These are phyloP conservation scores for Drosophila bifasciata DNA, from an alignment of 1,140 invertebrate genomes.

Conservation along the genomic window DNA sequence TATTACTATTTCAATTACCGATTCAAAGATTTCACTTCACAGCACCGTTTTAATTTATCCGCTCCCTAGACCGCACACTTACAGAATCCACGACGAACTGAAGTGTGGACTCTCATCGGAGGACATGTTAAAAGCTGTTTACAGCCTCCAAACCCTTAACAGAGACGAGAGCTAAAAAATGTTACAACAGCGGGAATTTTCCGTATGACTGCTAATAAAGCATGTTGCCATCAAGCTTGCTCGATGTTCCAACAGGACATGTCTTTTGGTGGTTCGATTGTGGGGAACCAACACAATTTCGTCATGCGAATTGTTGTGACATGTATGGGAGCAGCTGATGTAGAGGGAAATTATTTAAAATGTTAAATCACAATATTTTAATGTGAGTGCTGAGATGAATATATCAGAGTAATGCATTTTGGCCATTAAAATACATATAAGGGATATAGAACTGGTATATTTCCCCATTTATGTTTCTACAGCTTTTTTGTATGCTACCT, in stretches of 20 bases:
- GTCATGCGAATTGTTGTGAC: neutral
- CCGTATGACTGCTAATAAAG: too few species aligned
- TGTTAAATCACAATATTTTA: too few species aligned
- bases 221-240: conserved; percentile 13
- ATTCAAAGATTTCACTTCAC: too few species aligned
- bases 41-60: conserved; percentile 5
- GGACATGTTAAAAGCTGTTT: conserved; percentile 11
- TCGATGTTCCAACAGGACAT: neutral
- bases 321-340: too few species aligned
- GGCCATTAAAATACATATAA: too few species aligned
- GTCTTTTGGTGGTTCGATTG: neutral
- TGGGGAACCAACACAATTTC: conserved; percentile 30
- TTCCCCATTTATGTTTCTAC: neutral
- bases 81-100: conserved; percentile 52
- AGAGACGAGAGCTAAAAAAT: conserved; percentile 12
- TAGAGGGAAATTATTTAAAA: neutral
- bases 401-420: too few species aligned
- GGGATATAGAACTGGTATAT: too few species aligned
- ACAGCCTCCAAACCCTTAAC: neutral
- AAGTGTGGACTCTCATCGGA: conserved; percentile 24
- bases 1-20: too few species aligned
- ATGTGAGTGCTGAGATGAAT: too few species aligned
- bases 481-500: too few species aligned
- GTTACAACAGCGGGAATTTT: conserved; percentile 18
- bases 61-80: conserved; percentile 39